Evolutionary conservation across 2,797 vertebrate species (phyloP).

Genomic region (Galaxias olidus): DNA sequence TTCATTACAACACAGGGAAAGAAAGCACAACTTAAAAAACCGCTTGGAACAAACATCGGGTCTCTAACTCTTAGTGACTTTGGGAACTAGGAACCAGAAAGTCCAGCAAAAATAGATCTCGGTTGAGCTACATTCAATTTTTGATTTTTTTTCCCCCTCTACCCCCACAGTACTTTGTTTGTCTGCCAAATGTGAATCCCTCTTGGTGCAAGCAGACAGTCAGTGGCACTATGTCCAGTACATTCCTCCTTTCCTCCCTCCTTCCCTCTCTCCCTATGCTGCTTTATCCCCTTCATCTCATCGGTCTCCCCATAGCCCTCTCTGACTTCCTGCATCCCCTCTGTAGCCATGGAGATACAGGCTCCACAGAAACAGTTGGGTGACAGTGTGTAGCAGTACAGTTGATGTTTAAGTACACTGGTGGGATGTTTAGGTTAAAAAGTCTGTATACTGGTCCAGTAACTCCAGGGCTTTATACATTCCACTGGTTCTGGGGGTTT

Average conservation of each 20-base stretch:
- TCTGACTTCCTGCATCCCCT: conserved; percentile 22
- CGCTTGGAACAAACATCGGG: conserved; percentile 40
- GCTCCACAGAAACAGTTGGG: conserved; percentile 56
- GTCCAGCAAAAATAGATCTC: conserved; percentile 66
- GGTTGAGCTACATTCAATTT: conserved; percentile 84
- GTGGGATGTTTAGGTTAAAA: conserved; percentile 66
- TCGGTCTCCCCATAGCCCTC: background rate
- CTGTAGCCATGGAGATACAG: conserved; percentile 52
- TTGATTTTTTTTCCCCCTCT: background rate
- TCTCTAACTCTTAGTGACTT: conserved; percentile 45
- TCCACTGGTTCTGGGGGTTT: conserved; percentile 69
- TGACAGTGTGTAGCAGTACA: conserved; percentile 58
- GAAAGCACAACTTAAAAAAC: conserved; percentile 41
- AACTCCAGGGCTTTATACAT: conserved; percentile 70
- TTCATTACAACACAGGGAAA: conserved; percentile 75
- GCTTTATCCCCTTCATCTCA: background rate
- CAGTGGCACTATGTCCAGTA: conserved; percentile 70
- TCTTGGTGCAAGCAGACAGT: conserved; percentile 58
- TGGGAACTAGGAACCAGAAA: conserved; percentile 40
- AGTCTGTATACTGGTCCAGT: conserved; percentile 69
- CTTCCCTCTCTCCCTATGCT: conserved; percentile 10
- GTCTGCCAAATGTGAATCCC: conserved; percentile 58
- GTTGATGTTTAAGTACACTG: conserved; percentile 56
- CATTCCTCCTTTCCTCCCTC: conserved; percentile 62
- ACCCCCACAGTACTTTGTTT: conserved; percentile 35